phyloP scores from a whole-genome alignment of 2,888 invertebrate genomes.

The Eupithecia abbreviata region DNA sequence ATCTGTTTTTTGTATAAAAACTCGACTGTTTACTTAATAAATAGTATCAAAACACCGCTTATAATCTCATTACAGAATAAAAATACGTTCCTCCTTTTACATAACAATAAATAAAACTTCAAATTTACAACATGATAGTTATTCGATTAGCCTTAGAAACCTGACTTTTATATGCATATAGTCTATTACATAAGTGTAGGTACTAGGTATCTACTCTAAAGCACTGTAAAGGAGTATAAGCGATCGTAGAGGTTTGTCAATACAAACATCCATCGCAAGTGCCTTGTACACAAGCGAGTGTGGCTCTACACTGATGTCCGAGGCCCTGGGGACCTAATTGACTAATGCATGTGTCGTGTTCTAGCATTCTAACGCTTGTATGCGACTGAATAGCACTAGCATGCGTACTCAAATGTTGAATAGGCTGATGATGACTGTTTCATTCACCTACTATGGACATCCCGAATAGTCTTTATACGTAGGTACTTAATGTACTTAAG shows the following conservation, averaged over 20 bases:
- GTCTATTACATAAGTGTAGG: too few relatives aligned
- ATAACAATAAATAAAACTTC: neutral
- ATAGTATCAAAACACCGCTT: neutral
- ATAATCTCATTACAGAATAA: neutral
- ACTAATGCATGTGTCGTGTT: slow-evolving; percentile 41
- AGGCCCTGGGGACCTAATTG: slow-evolving; percentile 28
- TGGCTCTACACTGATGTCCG: slow-evolving; percentile 25
- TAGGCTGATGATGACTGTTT: neutral
- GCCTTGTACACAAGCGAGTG: slow-evolving; percentile 26
- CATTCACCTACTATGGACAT: neutral
- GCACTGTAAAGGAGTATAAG: neutral
- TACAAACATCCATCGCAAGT: slow-evolving; percentile 14
- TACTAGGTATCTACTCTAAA: too few relatives aligned
- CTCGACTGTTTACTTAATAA: neutral
- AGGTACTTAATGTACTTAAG: neutral
- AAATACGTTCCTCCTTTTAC: neutral
- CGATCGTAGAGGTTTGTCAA: neutral
- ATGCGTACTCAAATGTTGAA: neutral
- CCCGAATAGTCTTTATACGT: neutral
- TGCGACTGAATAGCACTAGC: neutral
- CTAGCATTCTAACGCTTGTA: slow-evolving; percentile 16
- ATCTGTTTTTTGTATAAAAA: neutral
- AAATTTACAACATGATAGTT: neutral
- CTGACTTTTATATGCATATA: neutral
- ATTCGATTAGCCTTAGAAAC: neutral